Percentiles rank a stretch among this genome's conserved stretches.
These are phyloP conservation scores for Drosophila mettleri DNA, from an alignment of 2,888 invertebrate genomes.

Conservation along the genomic window DNA sequence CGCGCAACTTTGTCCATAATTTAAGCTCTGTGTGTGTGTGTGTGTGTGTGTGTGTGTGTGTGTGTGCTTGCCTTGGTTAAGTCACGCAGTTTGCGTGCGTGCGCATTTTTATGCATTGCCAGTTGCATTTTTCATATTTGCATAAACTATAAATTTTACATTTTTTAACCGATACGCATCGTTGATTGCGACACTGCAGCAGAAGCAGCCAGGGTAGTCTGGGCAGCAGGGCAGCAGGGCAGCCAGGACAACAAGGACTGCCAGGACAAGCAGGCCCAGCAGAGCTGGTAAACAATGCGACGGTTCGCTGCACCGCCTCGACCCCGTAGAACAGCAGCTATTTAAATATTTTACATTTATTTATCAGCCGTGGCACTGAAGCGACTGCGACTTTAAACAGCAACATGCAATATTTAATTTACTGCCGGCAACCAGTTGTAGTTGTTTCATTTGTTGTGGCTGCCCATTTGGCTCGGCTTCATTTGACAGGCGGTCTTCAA, in stretches of 20 bases:
- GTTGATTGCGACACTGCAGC: constrained; percentile 70
- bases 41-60: constrained; percentile 24
- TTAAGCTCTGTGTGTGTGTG: constrained; percentile 48
- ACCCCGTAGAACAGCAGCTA: constrained; percentile 47
- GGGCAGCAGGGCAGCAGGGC: not conserved
- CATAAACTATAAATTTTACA: constrained; percentile 81
- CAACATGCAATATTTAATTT: constrained; percentile 63
- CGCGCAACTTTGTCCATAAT: constrained; percentile 79
- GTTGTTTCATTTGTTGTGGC: constrained; percentile 1
- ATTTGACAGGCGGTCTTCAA: constrained; percentile 46
- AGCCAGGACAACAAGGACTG: constrained; percentile 3
- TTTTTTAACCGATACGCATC: constrained; percentile 81
- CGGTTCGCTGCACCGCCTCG: constrained; percentile 18
- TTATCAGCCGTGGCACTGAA: constrained; percentile 43
- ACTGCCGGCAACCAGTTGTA: constrained; percentile 13
- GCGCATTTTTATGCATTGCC: constrained; percentile 81
- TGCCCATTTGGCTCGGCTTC: constrained; percentile 14
- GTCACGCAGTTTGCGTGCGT: constrained; percentile 79
- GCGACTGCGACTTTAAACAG: constrained; percentile 56
- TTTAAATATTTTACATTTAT: constrained; percentile 75
- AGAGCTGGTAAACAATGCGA: constrained; percentile 51
- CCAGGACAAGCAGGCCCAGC: constrained; percentile 34
- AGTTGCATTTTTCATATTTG: constrained; percentile 81
- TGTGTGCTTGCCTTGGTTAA: constrained; percentile 59
- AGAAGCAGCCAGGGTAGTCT: constrained; percentile 15